Percentiles rank a stretch among this genome's conserved stretches.
Evolutionary conservation across 2,113 vertebrate genomes (phyloP).

Genomic region (Corythornis cristatus): DNA sequence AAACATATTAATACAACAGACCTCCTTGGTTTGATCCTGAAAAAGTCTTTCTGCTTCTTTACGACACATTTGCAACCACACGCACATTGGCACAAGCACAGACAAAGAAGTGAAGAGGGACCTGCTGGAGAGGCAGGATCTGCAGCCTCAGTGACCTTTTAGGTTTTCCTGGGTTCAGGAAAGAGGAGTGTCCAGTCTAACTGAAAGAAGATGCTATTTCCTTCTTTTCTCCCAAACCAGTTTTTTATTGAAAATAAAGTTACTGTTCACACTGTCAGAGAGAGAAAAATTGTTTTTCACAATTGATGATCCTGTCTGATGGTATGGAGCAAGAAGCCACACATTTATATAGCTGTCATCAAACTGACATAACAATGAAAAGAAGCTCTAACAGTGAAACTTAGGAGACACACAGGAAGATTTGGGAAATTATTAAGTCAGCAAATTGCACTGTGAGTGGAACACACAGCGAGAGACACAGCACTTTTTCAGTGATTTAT

Average conservation of each 20-base stretch:
- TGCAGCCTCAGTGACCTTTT: neutral
- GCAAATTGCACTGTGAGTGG: neutral
- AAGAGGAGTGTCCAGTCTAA: neutral
- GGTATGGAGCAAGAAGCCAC: neutral
- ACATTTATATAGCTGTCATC: neutral
- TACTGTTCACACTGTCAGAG: neutral
- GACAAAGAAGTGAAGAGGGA: neutral
- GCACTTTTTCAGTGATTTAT: neutral
- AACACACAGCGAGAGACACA: neutral
- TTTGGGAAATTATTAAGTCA: neutral
- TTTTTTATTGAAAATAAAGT: neutral
- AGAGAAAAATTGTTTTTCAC: neutral
- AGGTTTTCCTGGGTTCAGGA: neutral
- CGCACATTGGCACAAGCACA: fast-evolving
- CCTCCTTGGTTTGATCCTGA: neutral
- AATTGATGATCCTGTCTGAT: neutral
- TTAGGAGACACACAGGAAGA: neutral
- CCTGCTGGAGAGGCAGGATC: neutral
- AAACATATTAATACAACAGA: neutral
- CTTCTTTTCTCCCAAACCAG: neutral
- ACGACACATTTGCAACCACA: fast-evolving
- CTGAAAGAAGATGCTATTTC: neutral
- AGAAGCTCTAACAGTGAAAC: neutral
- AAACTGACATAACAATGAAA: neutral
- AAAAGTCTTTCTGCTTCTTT: neutral